Base-by-base conservation (phyloP, 2,888 invertebrate genomes). In the Tetropium fuscum region DNA sequence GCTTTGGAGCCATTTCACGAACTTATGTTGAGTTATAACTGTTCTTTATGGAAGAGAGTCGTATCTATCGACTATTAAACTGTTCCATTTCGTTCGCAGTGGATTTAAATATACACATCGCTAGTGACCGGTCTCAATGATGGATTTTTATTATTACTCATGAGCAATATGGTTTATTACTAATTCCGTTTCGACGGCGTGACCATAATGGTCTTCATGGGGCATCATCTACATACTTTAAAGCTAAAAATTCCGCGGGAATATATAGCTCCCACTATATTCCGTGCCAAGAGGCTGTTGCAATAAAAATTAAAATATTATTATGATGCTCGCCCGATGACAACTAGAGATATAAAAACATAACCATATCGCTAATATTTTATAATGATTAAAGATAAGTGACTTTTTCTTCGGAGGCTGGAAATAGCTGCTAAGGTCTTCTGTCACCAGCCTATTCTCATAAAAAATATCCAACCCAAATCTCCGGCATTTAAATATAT, bases 291-390 rank as follows among this genome's bases (percentile, higher is more conserved):
- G 51, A 51, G 51, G 34, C 13, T 40, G 34, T 51, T 27, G 51
- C 40, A 25, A 16, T 51, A 51, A 40, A 51, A 51, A 51, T 51
- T 51, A 48, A 48, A 36, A 38, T 48, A 40, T 25, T 38, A 27
- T 51, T 51, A 51, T 51, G 38, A 51, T 40, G 18, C 15, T 22
- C n/a, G 27, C 15, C 18, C 18, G 51, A 51, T 38, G 51, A 51
- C 51, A 38, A 51, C 16, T 10, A 34, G 25, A 25, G 18, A 40
- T 51, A 40, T 40, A 27, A 38, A 27, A 51, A 40, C 27, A 27
- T 44, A 44, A 44, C 27, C 15, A 44, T 41, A 25, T 44, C 27
- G 16, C 16, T 43, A 13, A 43, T 27, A 16, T 44, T 41, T 41
- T 22, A n/a, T n/a, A n/a, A n/a, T n/a, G n/a, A n/a, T n/a, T n/a